Percentiles rank a stretch among this genome's conserved stretches.
phyloP scores from a whole-genome alignment of 2,113 vertebrate genomes.

The Capreolus pygargus region DNA sequence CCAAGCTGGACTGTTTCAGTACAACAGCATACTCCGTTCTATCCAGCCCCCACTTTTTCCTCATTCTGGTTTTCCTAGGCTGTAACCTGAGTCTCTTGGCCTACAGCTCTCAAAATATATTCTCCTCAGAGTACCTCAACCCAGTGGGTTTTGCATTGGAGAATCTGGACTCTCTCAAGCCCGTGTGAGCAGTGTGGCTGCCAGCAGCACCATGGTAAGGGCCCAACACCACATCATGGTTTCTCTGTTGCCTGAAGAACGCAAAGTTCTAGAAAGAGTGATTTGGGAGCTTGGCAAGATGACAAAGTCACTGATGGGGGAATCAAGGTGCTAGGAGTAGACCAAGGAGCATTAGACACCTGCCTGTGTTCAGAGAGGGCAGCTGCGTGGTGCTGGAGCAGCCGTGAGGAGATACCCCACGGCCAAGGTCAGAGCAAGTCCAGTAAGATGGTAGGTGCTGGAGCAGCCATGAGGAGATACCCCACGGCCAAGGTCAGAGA shows the following conservation, averaged over 20 bases:
- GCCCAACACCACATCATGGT: not conserved
- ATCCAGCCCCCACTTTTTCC: not conserved
- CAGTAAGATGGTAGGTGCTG: not conserved
- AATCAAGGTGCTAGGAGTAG: not conserved
- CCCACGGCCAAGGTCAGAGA: not conserved
- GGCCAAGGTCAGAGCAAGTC: too few relatives aligned
- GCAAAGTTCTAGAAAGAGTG: not conserved
- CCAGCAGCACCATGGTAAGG: not conserved
- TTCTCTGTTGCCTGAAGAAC: not conserved
- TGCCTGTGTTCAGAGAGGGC: not conserved
- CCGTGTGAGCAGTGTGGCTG: not conserved
- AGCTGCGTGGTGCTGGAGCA: fast-evolving
- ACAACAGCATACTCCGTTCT: fast-evolving
- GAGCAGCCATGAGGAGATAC: fast-evolving
- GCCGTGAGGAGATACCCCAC: too few relatives aligned
- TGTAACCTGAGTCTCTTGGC: not conserved
- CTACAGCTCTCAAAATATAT: not conserved
- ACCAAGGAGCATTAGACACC: not conserved
- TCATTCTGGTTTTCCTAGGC: not conserved
- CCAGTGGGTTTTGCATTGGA: not conserved
- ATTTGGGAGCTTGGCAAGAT: not conserved
- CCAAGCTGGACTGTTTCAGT: not conserved
- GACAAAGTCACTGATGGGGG: not conserved
- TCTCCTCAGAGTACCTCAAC: not conserved
- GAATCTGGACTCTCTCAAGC: not conserved